phyloP scores from a whole-genome alignment of 2,888 invertebrate genomes.

The Amblyjoppa proteus region DNA sequence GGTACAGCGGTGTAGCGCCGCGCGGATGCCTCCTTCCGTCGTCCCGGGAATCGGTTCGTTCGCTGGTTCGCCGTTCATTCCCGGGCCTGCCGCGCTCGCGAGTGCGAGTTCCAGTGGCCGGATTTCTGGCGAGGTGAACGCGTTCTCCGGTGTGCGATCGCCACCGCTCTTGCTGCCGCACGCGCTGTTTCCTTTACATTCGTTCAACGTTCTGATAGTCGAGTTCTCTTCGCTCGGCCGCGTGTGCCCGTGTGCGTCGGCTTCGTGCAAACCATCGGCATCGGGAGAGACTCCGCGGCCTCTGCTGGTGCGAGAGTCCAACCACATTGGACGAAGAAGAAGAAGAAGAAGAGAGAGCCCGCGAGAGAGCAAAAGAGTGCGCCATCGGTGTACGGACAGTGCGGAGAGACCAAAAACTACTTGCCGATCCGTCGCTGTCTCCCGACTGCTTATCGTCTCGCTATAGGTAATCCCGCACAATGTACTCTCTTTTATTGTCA shows the following conservation, averaged over 20 bases:
- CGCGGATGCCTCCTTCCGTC: constrained; percentile 42
- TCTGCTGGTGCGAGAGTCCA: too few relatives aligned
- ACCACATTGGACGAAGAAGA: too few relatives aligned
- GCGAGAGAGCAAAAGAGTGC: background rate
- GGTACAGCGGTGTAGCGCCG: background rate
- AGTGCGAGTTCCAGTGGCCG: constrained; percentile 67
- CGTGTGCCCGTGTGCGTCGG: constrained; percentile 3
- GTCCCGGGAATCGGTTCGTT: constrained; percentile 30
- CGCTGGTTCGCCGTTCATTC: constrained; percentile 44
- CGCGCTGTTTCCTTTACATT: constrained; percentile 48
- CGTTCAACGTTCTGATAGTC: constrained; percentile 55
- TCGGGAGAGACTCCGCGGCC: background rate
- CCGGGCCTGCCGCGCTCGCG: constrained; percentile 20
- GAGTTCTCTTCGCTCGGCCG: constrained; percentile 30
- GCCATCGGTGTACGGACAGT: background rate
- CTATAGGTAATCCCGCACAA: constrained; percentile 26
- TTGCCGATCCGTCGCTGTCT: background rate
- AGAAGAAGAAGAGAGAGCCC: background rate
- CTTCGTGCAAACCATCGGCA: background rate
- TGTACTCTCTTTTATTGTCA: background rate
- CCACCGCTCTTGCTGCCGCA: constrained; percentile 22
- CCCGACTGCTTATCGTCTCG: constrained; percentile 3
- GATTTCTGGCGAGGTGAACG: constrained; percentile 72
- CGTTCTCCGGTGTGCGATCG: constrained; percentile 56
- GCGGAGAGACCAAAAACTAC: background rate